Evolutionary conservation across 2,113 vertebrate genomes (phyloP), one percentile per base, ranked within the genome.

Genomic region (Proterorhinus semilunaris): DNA sequence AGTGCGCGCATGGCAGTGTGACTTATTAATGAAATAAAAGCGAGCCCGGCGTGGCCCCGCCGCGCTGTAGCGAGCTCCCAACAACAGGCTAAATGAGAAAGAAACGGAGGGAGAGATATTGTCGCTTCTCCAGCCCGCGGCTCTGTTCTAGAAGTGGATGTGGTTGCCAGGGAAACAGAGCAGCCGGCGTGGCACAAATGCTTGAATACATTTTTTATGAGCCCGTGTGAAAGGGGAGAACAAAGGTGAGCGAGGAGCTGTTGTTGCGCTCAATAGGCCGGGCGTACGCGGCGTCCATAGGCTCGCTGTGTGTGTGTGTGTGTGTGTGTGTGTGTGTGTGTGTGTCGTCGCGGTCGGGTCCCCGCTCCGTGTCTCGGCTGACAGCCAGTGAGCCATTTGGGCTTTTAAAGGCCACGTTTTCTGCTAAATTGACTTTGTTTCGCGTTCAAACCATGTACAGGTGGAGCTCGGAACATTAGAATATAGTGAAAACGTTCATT

Each of bases 81-180:
- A 83, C 77, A 81, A 86, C 78, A 79, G 80, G 50, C 63, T 69
- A 85, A 88, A 86, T 81, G 54, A 78, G 77, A 81, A 84, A 78
- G 81, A 62, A 83, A 69, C 61, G 67, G 65, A 8, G 52, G 17
- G 83, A 71, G 72, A 90, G 47, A 71, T 91, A 88, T 87, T 68
- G 77, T 76, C 77, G 70, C 65, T 85, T 72, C 75, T 73, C 71
- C 70, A 70, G 86, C 86, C 80, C 79, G 69, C 67, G 83, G 87
- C 88, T 71, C 80, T 82, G 88, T 89, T 89, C 86, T 89, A 76
- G 79, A 91, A 77, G 75, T 79, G 88, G 91, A 88, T 91, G 81
- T 86, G 73, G 93, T 94, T 94, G 88, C 91, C 90, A 88, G 83
- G 93, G 92, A 83, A 93, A 94, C 93, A 82, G 87, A 88, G 86